Percentiles rank a stretch among this genome's conserved stretches.
Conservation (phyloP, 2,113 vertebrate species). For the Ammodytes dubius region DNA sequence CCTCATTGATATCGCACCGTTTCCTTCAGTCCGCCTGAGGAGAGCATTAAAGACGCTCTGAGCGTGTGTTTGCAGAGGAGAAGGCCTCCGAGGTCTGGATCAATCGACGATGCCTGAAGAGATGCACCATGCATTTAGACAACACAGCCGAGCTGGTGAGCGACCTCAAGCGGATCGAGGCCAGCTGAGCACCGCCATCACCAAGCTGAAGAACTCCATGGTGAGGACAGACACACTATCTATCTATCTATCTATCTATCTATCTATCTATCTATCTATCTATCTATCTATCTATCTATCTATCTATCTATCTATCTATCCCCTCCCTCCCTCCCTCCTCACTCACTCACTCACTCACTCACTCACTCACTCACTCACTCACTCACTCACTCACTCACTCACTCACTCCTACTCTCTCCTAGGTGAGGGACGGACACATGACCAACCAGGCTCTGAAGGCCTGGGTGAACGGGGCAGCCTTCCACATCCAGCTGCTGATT, state of each 20-base stretch:
- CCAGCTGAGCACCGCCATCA: neutral
- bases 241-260: too few species aligned
- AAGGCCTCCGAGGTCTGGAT: slow-evolving; percentile 6
- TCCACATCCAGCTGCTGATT: slow-evolving; percentile 31
- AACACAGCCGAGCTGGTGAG: too few species aligned
- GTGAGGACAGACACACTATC: neutral
- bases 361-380: too few species aligned
- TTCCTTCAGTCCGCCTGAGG: neutral
- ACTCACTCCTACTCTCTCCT: too few species aligned
- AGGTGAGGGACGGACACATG: neutral
- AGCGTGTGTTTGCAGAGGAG: slow-evolving; percentile 16
- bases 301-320: too few species aligned
- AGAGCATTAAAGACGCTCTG: neutral
- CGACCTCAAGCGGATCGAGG: too few species aligned
- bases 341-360: too few species aligned
- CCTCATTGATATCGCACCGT: neutral
- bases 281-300: too few species aligned
- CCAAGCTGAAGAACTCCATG: neutral
- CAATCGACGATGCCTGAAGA: slow-evolving; percentile 5
- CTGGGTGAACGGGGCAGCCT: slow-evolving; percentile 25
- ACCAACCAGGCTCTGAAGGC: neutral
- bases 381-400: too few species aligned
- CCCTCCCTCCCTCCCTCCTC: too few species aligned
- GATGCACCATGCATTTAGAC: neutral
- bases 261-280: too few species aligned